Percentiles rank a stretch among this genome's conserved stretches.
phyloP scores from a whole-genome alignment of 1,140 invertebrate genomes.

The Plodia interpunctella region DNA sequence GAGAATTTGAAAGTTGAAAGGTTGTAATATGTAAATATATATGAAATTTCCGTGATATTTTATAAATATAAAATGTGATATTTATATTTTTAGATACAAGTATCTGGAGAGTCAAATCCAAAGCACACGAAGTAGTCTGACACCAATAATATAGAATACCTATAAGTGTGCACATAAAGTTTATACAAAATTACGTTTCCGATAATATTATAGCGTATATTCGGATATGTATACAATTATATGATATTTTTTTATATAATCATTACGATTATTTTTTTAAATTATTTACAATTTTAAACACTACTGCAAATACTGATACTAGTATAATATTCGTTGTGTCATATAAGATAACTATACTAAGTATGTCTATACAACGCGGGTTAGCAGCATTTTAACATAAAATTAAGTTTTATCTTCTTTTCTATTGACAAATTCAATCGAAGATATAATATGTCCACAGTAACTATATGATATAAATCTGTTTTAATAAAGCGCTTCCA shows the following conservation, averaged over 20 bases:
- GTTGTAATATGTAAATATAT: too few species aligned
- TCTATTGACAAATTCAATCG: too few species aligned
- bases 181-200: constrained; percentile 14
- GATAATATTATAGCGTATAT: not conserved
- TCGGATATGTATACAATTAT: constrained; percentile 9
- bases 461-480: too few species aligned
- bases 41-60: too few species aligned
- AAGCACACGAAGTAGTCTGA: not conserved
- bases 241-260: constrained; percentile 9
- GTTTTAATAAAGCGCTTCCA: not conserved
- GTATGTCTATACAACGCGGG: not conserved
- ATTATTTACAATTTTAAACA: constrained; percentile 3
- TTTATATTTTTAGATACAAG: not conserved
- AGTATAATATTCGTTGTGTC: constrained; percentile 9
- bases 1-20: too few species aligned
- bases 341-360: not conserved
- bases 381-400: not conserved
- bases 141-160: constrained; percentile 5
- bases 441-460: too few species aligned
- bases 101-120: not conserved
- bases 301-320: constrained; percentile 6
- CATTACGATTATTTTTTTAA: not conserved
- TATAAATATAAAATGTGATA: too few species aligned
- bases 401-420: not conserved
- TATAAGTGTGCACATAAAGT: constrained; percentile 12